Evolutionary conservation across 2,113 vertebrate species (phyloP), one percentile per base, ranked within the genome.

Genomic region (Telmatochromis brachygnathus): DNA sequence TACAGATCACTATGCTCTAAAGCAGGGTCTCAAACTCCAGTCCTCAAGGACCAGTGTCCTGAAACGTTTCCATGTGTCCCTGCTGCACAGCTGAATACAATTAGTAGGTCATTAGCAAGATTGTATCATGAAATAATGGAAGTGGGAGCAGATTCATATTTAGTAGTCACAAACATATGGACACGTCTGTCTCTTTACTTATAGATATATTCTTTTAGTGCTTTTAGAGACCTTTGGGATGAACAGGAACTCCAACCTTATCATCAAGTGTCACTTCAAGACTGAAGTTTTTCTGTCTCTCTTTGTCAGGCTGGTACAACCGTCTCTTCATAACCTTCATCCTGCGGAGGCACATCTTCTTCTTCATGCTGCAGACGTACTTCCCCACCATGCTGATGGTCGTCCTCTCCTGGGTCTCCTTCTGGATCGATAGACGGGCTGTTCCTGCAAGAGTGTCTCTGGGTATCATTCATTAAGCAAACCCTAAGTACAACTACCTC

Each of bases 371-470:
- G 47, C 98, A 99, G 95, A 98, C 97, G 6, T 99, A 98, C 91
- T 99, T 99, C 88, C 98, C 97, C 73, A 98, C 98, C 70, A 97
- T 98, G 97, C 91, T 99, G 93, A 98, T 99, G 98, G 97, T 98
- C 39, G 97, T 98, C 89, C 96, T 99, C 37, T 98, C 97, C 4
- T 98, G 98, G 98, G 97, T 99, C 75, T 99, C 98, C 23, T 99
- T 99, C 94, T 98, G 97, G 98, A 98, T 98, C 84, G 97, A 98
- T 93, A 94, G 96, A 89, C 96, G 98, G 95, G 97, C 98, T 1
- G 98, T 98, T 75, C 97, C 98, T 13, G 97, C 98, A 9, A 97
- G 98, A 6, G 97, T 99, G 86, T 98, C 98, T 37, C 92, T 98
- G 85, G 98, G 98, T 99, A 97, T 81, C 54, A 0, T 11, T 42